phyloP scores from a whole-genome alignment of 2,888 invertebrate genomes.

The Cepaea hortensis region DNA sequence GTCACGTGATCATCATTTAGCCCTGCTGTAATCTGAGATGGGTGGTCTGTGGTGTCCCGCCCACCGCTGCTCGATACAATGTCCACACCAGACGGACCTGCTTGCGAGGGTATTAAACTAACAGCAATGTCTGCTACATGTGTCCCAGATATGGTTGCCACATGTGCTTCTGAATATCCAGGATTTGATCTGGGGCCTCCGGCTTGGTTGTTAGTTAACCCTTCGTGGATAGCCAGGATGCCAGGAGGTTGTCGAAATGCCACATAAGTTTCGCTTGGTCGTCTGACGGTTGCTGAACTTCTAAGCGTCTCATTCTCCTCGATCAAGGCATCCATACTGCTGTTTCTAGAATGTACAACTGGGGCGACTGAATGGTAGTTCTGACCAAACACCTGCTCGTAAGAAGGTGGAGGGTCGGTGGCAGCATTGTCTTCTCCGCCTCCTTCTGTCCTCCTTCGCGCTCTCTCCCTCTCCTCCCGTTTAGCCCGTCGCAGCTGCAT shows the following conservation, averaged over 20 bases:
- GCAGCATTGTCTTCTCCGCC: constrained; percentile 19
- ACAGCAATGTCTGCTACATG: constrained; percentile 22
- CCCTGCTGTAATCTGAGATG: not conserved
- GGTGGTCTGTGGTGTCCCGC: not conserved
- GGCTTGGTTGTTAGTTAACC: too few species aligned
- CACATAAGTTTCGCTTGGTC: not conserved
- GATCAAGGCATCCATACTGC: constrained; percentile 34
- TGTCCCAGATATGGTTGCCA: constrained; percentile 46
- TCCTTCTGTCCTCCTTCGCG: not conserved
- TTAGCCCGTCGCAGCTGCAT: constrained; percentile 51
- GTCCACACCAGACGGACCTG: not conserved
- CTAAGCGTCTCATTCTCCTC: constrained; percentile 22
- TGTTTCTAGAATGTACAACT: constrained; percentile 32
- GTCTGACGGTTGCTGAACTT: not conserved
- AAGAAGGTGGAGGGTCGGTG: constrained; percentile 52
- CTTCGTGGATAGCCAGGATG: not conserved
- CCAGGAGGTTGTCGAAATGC: not conserved
- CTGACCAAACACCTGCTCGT: constrained; percentile 53
- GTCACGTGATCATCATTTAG: not conserved
- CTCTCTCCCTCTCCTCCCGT: constrained; percentile 45
- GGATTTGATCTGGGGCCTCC: not conserved
- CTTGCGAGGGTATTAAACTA: not conserved
- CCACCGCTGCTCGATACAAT: not conserved
- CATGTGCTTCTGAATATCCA: not conserved
- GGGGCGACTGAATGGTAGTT: not conserved